phyloP scores from a whole-genome alignment of 2,797 vertebrate genomes.

The Somateria mollissima region DNA sequence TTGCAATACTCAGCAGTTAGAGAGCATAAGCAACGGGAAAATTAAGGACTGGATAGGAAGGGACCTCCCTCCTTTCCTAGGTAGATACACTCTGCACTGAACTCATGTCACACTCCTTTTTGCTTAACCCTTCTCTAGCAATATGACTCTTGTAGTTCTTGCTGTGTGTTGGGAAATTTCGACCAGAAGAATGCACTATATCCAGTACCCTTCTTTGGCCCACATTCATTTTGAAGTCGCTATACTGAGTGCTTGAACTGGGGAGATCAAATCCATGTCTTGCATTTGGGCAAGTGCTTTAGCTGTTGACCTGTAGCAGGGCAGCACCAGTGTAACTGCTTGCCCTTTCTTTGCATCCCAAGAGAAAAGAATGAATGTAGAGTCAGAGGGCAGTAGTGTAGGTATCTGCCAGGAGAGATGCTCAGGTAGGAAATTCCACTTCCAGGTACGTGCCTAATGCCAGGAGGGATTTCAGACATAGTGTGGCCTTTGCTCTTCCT shows the following conservation, averaged over 20 bases:
- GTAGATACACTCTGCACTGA: not conserved
- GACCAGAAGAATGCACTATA: not conserved
- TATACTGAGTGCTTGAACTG: not conserved
- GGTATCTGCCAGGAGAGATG: not conserved
- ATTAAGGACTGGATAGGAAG: not conserved
- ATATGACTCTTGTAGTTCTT: not conserved
- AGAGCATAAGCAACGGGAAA: not conserved
- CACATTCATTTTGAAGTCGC: not conserved
- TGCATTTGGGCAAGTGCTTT: not conserved
- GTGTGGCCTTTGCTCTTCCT: not conserved
- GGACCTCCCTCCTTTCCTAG: not conserved
- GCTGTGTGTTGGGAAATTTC: not conserved
- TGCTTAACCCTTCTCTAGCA: not conserved
- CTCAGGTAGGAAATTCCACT: not conserved
- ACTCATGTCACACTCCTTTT: not conserved
- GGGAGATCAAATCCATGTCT: not conserved
- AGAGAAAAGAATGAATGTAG: not conserved
- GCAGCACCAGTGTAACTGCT: not conserved
- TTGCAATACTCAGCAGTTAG: not conserved
- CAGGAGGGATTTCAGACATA: not conserved
- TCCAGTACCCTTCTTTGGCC: not conserved
- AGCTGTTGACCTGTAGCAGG: not conserved
- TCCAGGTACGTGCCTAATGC: not conserved
- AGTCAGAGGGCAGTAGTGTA: not conserved
- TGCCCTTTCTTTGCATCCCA: not conserved